Evolutionary conservation across 1,140 invertebrate genomes (phyloP).

Genomic region (Portunus trituberculatus): DNA sequence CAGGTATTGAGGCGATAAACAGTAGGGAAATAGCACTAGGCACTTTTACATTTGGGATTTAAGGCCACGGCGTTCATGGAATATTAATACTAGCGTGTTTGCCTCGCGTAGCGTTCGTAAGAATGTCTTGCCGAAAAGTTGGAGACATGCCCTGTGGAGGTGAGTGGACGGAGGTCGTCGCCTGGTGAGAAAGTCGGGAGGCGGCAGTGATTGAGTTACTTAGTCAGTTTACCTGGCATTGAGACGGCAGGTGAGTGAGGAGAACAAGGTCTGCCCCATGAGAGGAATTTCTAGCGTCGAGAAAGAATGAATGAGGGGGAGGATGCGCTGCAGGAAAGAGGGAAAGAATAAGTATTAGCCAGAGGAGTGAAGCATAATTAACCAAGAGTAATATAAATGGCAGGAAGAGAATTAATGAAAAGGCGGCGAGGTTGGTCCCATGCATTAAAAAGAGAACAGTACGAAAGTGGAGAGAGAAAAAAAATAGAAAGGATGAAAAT

Average conservation of each 20-base stretch:
- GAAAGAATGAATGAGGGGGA: background rate
- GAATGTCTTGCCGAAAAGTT: background rate
- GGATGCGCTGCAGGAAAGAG: background rate
- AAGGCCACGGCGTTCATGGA: background rate
- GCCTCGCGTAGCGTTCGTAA: background rate
- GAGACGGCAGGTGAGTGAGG: slow-evolving; percentile 16
- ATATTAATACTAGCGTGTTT: background rate
- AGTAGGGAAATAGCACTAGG: background rate
- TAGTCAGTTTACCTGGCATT: slow-evolving; percentile 32
- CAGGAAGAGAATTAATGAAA: background rate
- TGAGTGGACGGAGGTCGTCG: background rate
- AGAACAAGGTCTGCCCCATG: background rate
- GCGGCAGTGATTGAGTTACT: slow-evolving; percentile 44
- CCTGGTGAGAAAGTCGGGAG: background rate
- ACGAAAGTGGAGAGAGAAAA: background rate
- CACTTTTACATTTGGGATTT: background rate
- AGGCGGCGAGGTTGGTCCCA: too few species aligned
- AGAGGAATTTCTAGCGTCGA: background rate
- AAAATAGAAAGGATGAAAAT: background rate
- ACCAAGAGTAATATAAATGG: background rate
- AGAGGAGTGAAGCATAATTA: background rate
- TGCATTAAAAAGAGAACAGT: background rate
- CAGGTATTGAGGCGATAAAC: background rate
- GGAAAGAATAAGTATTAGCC: background rate
- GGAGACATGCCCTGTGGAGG: background rate